Percentiles rank a stretch among this genome's conserved stretches.
These are phyloP conservation scores for Microplitis manilae DNA, from an alignment of 2,888 invertebrate genomes.

Conservation along the genomic window DNA sequence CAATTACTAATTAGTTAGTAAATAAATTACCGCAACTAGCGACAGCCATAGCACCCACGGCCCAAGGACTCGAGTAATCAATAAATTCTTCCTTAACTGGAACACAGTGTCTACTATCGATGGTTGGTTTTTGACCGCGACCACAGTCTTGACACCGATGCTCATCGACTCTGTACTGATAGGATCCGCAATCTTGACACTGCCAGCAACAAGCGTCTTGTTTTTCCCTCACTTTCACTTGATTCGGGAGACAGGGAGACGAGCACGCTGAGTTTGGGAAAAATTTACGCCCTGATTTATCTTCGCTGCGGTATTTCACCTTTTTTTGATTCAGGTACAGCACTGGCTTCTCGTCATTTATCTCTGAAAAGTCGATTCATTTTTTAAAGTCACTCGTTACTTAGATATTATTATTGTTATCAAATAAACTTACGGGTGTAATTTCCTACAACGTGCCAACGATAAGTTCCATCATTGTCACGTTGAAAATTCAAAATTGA, in stretches of 20 bases:
- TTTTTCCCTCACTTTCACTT: slow-evolving; percentile 67
- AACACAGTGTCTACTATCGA: slow-evolving; percentile 67
- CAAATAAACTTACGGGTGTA: slow-evolving; percentile 68
- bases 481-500: slow-evolving; percentile 73
- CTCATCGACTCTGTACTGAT: slow-evolving; percentile 70
- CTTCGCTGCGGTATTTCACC: slow-evolving; percentile 64
- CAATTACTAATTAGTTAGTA: not conserved
- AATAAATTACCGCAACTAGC: slow-evolving; percentile 63
- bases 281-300: slow-evolving; percentile 50
- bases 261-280: slow-evolving; percentile 72
- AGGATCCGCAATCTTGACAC: slow-evolving; percentile 72
- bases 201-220: slow-evolving; percentile 75
- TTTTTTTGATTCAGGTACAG: slow-evolving; percentile 64
- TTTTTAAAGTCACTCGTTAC: not conserved
- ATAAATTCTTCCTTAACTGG: slow-evolving; percentile 72
- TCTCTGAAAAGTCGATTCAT: not conserved
- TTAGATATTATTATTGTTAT: too few relatives aligned
- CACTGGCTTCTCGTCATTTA: slow-evolving; percentile 61
- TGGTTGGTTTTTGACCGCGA: slow-evolving; percentile 66
- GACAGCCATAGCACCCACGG: slow-evolving; percentile 71
- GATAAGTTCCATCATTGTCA: slow-evolving; percentile 60
- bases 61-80: slow-evolving; percentile 72
- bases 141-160: slow-evolving; percentile 72
- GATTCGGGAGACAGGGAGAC: slow-evolving; percentile 66
- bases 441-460: slow-evolving; percentile 73